Conservation (phyloP, 2,113 vertebrate species). For the Brachyistius frenatus region DNA sequence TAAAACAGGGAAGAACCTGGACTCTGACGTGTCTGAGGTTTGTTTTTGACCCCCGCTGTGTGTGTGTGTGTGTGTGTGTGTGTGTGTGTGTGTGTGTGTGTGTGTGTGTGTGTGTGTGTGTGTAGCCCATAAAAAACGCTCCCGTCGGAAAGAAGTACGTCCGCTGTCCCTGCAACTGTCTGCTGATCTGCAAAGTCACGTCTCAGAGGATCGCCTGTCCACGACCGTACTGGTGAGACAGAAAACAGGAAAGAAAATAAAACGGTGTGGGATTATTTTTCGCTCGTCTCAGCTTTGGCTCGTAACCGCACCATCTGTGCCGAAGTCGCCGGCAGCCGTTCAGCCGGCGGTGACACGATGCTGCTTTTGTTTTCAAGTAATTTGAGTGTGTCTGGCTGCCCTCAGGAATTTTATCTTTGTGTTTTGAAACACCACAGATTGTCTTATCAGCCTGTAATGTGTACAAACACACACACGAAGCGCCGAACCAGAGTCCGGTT, state of each 20-base stretch:
- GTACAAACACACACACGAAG: too few relatives aligned
- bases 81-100: too few relatives aligned
- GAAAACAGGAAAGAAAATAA: constrained; percentile 17
- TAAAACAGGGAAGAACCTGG: too few relatives aligned
- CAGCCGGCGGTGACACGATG: neutral
- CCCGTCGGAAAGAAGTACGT: constrained; percentile 92
- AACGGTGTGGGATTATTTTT: neutral
- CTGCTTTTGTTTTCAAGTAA: neutral
- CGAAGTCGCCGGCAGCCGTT: too few relatives aligned
- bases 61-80: too few relatives aligned
- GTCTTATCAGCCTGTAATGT: too few relatives aligned
- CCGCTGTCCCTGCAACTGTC: constrained; percentile 91
- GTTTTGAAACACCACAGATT: neutral
- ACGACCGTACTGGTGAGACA: constrained; percentile 88
- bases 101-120: neutral
- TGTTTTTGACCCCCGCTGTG: neutral
- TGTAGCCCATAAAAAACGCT: constrained; percentile 90
- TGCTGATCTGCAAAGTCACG: constrained; percentile 91
- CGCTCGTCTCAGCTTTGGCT: neutral
- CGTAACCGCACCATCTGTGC: neutral
- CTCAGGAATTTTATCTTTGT: neutral
- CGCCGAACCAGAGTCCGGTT: too few relatives aligned
- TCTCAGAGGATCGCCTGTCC: constrained; percentile 91
- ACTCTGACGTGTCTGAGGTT: neutral
- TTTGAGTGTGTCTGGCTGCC: neutral